These are phyloP conservation scores for Callochromis pleurospilus DNA, from an alignment of 2,113 vertebrate genomes.

Conservation along the genomic window DNA sequence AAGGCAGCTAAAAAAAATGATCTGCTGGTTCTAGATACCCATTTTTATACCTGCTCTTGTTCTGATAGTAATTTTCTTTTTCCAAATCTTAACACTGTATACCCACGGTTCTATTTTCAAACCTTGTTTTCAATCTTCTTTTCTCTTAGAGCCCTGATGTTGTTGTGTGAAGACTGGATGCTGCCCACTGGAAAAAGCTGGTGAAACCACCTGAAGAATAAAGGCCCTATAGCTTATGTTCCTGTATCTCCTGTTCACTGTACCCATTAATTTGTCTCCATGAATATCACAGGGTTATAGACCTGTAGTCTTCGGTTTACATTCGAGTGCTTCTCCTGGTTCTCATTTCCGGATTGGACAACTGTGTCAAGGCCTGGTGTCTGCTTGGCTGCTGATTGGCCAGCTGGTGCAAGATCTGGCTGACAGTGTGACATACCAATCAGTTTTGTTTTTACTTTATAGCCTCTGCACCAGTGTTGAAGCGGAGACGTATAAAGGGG, in stretches of 20 bases:
- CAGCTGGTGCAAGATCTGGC: not conserved
- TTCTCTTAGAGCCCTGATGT: conserved; percentile 55
- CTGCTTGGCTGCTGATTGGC: not conserved
- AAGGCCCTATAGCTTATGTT: conserved; percentile 19
- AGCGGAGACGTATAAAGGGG: not conserved
- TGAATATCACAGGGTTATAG: conserved; percentile 11
- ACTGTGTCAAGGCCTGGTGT: not conserved
- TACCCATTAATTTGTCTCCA: conserved; percentile 42
- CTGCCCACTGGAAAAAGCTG: conserved; percentile 15
- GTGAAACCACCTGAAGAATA: conserved; percentile 24
- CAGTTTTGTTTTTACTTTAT: not conserved
- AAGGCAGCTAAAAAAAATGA: not conserved
- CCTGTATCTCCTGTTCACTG: conserved; percentile 29
- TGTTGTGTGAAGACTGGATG: conserved; percentile 13
- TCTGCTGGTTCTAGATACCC: not conserved
- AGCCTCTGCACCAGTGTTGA: not conserved
- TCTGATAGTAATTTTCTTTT: not conserved
- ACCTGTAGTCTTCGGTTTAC: conserved; percentile 24
- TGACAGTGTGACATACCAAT: not conserved
- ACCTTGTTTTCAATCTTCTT: not conserved
- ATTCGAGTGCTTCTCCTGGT: conserved; percentile 28
- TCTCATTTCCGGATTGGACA: conserved; percentile 26
- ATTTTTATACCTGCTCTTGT: not conserved
- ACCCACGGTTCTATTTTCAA: not conserved
- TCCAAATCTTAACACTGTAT: not conserved